Conservation (phyloP, 1,140 invertebrate species). For the Cherax destructor region DNA sequence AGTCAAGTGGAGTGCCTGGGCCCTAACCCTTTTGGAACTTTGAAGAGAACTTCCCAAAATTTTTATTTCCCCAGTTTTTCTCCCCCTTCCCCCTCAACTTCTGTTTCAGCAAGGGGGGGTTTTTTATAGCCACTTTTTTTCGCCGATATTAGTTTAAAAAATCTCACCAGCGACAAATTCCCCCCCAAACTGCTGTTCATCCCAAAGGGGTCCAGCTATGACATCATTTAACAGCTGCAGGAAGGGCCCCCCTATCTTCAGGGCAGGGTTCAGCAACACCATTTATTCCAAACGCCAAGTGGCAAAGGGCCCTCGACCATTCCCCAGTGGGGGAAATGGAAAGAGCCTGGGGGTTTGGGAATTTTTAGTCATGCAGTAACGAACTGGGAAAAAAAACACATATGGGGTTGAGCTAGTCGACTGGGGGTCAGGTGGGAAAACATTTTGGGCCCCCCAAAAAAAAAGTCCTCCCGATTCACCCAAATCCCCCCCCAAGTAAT, state of each 20-base stretch:
- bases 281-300: not conserved
- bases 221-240: constrained; percentile 8
- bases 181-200: not conserved
- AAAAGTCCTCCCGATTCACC: too few relatives aligned
- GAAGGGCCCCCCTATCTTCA: not conserved
- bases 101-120: not conserved
- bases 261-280: constrained; percentile 16
- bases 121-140: not conserved
- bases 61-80: not conserved
- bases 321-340: not conserved
- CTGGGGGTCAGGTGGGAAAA: too few relatives aligned
- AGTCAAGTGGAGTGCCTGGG: not conserved
- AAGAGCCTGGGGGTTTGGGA: too few relatives aligned
- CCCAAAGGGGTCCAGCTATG: not conserved
- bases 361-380: too few relatives aligned
- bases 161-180: not conserved
- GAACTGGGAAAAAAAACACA: too few relatives aligned
- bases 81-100: not conserved
- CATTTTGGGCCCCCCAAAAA: too few relatives aligned
- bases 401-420: too few relatives aligned
- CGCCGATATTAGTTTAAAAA: not conserved
- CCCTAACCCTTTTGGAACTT: not conserved
- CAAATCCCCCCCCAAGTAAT: too few relatives aligned
- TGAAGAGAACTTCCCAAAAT: not conserved
- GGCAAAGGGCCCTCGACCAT: not conserved